Conservation (phyloP, 2,888 invertebrate genomes). For the Spatulosminthurus flaviceps region DNA sequence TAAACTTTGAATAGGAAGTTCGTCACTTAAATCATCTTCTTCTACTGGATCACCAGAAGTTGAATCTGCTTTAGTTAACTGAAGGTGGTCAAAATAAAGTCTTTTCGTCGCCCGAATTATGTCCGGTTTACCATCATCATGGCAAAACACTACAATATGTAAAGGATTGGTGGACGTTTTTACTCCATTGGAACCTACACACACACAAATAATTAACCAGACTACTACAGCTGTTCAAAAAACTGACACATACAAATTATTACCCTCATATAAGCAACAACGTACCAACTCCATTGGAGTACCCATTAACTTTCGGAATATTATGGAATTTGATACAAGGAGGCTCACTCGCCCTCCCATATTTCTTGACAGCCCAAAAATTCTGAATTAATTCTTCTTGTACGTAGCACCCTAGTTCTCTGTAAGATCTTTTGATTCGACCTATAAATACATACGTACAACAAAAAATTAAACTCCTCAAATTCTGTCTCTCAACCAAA, state of each 20-base stretch:
- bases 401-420: conserved; percentile 54
- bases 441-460: conserved; percentile 35
- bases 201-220: background rate
- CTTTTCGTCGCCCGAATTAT: conserved; percentile 54
- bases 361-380: conserved; percentile 57
- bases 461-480: too few relatives aligned
- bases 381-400: conserved; percentile 58
- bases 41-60: background rate
- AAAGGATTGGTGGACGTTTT: conserved; percentile 45
- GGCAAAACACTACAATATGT: conserved; percentile 55
- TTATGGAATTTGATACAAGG: conserved; percentile 60
- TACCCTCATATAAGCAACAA: too few relatives aligned
- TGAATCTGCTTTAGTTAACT: background rate
- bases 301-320: conserved; percentile 56
- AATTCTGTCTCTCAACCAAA: too few relatives aligned
- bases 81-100: conserved; percentile 45
- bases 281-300: conserved; percentile 52
- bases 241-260: too few relatives aligned
- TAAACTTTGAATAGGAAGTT: conserved; percentile 18
- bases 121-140: conserved; percentile 58
- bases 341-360: conserved; percentile 38
- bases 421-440: conserved; percentile 49
- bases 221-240: too few relatives aligned
- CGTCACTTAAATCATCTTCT: background rate
- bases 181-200: conserved; percentile 53